These are phyloP conservation scores for Serinus canaria DNA, from an alignment of 2,113 vertebrate genomes.

Conservation along the genomic window DNA sequence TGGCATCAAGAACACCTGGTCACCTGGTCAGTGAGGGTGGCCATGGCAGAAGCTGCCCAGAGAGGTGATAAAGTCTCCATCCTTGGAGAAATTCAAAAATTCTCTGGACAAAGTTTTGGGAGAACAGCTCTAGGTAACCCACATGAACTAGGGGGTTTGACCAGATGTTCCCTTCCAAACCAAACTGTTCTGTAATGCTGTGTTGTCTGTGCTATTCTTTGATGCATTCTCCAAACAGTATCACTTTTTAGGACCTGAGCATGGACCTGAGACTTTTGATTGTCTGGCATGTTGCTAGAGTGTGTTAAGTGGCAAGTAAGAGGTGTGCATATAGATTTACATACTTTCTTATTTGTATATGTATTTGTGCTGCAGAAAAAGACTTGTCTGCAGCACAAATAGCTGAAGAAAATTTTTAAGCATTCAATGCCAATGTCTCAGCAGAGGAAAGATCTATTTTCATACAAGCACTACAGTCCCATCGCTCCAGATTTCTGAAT, in stretches of 20 bases:
- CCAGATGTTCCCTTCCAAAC: neutral
- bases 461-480: neutral
- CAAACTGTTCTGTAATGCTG: neutral
- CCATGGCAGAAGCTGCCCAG: neutral
- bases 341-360: neutral
- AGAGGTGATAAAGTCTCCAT: neutral
- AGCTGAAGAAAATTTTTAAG: neutral
- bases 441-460: neutral
- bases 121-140: neutral
- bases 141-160: rapidly evolving
- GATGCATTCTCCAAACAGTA: neutral
- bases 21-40: neutral
- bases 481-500: neutral
- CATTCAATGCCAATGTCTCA: neutral
- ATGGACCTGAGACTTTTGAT: neutral
- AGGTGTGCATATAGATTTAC: rapidly evolving
- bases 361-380: too few relatives aligned
- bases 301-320: neutral
- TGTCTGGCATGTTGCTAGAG: neutral
- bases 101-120: neutral
- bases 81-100: neutral
- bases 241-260: neutral
- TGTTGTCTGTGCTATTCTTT: neutral
- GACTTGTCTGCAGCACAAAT: neutral
- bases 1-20: neutral